A percentile compares a stretch with the other conserved stretches of the same genome.
Conservation (phyloP, 2,113 vertebrate species). For the Eira barbara region DNA sequence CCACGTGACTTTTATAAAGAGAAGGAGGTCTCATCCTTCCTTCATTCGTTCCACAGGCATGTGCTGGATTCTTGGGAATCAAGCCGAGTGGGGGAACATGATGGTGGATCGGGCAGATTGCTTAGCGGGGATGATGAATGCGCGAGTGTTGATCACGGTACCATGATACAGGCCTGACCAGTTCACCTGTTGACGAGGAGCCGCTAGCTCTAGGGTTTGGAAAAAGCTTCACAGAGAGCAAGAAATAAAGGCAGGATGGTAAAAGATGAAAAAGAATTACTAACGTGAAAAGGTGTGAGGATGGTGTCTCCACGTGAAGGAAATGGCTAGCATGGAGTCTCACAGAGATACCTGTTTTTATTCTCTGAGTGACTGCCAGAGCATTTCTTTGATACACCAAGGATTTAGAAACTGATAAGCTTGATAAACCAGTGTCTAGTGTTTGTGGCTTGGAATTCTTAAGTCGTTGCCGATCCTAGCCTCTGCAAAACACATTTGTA, state of each 20-base stretch:
- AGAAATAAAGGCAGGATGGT: background rate
- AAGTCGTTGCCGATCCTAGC: background rate
- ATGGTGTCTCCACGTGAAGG: background rate
- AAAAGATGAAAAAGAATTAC: background rate
- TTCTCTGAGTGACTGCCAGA: background rate
- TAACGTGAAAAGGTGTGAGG: too few relatives aligned
- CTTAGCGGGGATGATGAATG: rapidly evolving
- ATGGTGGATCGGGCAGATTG: background rate
- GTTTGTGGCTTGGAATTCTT: background rate
- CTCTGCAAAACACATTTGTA: rapidly evolving
- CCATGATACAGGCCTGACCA: background rate
- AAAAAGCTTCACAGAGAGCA: background rate
- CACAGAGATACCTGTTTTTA: rapidly evolving
- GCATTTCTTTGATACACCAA: background rate
- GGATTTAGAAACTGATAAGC: background rate
- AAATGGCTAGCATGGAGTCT: too few relatives aligned
- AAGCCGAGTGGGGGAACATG: rapidly evolving
- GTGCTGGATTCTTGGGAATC: background rate
- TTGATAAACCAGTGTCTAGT: background rate
- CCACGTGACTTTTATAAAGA: background rate
- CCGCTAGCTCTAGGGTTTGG: background rate
- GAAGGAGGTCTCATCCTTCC: too few relatives aligned
- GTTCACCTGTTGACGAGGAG: background rate
- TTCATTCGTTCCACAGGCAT: background rate
- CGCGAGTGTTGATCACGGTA: rapidly evolving